These are phyloP conservation scores for Podarcis muralis DNA, from an alignment of 2,113 vertebrate species.

Conservation along the genomic window DNA sequence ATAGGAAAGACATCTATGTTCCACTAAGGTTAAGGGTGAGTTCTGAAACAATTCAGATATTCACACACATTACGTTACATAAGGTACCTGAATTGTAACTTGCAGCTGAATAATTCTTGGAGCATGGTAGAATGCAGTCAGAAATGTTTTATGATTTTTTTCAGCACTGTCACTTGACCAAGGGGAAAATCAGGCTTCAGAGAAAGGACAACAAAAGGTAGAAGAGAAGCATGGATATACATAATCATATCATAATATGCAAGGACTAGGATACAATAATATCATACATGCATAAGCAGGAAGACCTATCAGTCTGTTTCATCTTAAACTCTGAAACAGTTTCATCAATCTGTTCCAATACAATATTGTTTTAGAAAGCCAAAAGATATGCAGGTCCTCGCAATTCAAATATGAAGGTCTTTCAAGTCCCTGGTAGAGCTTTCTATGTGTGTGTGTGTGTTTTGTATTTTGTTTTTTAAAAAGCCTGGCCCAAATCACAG, in stretches of 20 bases:
- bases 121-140: not conserved
- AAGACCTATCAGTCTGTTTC: not conserved
- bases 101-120: not conserved
- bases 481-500: not conserved
- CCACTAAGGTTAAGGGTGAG: too few species aligned
- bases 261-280: not conserved
- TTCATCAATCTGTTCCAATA: not conserved
- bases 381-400: not conserved
- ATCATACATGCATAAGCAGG: not conserved
- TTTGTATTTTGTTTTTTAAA: not conserved
- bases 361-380: not conserved
- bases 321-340: not conserved
- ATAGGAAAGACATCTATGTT: too few species aligned
- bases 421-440: not conserved
- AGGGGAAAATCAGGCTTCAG: not conserved
- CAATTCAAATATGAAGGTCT: not conserved
- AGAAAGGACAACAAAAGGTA: not conserved
- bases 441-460: not conserved
- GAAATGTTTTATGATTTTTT: not conserved
- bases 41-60: too few species aligned
- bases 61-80: too few species aligned
- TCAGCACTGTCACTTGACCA: not conserved
- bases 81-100: too few species aligned
- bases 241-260: not conserved
- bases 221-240: not conserved